These are phyloP conservation scores for Homalodisca vitripennis DNA, from an alignment of 1,140 invertebrate genomes.

Conservation along the genomic window DNA sequence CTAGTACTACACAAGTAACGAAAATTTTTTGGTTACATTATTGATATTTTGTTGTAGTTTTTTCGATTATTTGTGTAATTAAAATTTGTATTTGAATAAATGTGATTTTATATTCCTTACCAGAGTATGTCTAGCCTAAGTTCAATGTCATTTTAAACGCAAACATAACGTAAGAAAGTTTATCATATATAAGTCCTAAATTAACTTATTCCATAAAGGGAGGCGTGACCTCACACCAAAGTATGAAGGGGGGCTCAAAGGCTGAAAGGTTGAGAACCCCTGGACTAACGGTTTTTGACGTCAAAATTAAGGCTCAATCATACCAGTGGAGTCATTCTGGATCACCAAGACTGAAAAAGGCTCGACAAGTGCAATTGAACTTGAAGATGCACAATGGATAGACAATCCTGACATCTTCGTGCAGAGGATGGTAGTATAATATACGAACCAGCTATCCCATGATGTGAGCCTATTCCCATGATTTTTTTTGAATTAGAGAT, in stretches of 20 bases:
- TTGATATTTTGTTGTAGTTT: background rate
- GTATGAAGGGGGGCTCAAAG: background rate
- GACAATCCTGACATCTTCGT: too few species aligned
- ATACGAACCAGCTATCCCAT: too few species aligned
- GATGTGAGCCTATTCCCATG: too few species aligned
- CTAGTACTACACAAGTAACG: conserved; percentile 8
- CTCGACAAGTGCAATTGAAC: too few species aligned
- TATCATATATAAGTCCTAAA: background rate
- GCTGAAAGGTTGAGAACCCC: background rate
- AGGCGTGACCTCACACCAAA: background rate
- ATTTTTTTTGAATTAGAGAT: too few species aligned
- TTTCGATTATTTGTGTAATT: background rate
- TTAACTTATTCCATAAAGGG: background rate
- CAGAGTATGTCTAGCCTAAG: background rate
- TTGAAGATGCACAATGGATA: too few species aligned
- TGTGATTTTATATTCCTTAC: background rate
- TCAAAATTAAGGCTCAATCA: too few species aligned
- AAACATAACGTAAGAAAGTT: background rate
- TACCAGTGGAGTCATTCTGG: too few species aligned
- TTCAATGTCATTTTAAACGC: background rate
- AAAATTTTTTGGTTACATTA: background rate
- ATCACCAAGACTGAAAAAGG: too few species aligned
- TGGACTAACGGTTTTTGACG: background rate
- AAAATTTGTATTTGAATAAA: background rate
- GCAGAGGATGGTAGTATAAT: too few species aligned